Percentiles rank a stretch among this genome's conserved stretches.
Evolutionary conservation across 2,797 vertebrate species (phyloP).

Genomic region (Emys orbicularis): DNA sequence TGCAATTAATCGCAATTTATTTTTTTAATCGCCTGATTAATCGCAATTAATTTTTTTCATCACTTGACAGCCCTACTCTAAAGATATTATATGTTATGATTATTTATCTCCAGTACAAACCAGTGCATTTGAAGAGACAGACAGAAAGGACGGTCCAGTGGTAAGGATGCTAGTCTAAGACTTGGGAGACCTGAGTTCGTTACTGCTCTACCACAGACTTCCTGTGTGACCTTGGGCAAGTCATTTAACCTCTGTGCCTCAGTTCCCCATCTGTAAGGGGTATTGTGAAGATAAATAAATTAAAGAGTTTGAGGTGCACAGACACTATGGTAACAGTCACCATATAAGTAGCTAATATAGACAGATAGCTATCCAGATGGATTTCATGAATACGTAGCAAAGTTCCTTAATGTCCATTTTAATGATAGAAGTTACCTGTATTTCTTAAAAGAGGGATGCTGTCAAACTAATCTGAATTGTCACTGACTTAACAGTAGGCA

Average conservation of each 20-base stretch:
- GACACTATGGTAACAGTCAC: background rate
- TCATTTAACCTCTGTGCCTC: background rate
- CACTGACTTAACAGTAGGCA: constrained; percentile 79
- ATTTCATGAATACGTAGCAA: constrained; percentile 69
- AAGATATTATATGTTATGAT: constrained; percentile 18
- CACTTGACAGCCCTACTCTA: background rate
- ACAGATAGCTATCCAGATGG: background rate
- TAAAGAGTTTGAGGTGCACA: background rate
- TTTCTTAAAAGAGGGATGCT: constrained; percentile 75
- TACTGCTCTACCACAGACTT: background rate
- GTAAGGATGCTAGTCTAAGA: background rate
- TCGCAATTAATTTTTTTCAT: too few relatives aligned
- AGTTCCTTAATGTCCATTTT: constrained; percentile 72
- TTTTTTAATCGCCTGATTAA: too few relatives aligned
- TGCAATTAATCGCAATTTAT: too few relatives aligned
- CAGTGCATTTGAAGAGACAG: constrained; percentile 60
- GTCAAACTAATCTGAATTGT: constrained; percentile 80
- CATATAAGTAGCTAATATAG: background rate
- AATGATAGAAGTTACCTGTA: constrained; percentile 60
- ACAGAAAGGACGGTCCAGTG: background rate
- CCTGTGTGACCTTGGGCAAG: background rate
- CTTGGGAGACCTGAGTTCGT: background rate
- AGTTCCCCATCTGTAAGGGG: background rate
- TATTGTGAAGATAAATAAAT: background rate
- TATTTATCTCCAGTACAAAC: constrained; percentile 61